phyloP scores from a whole-genome alignment of 1,140 invertebrate genomes.

The Dinoponera quadriceps region DNA sequence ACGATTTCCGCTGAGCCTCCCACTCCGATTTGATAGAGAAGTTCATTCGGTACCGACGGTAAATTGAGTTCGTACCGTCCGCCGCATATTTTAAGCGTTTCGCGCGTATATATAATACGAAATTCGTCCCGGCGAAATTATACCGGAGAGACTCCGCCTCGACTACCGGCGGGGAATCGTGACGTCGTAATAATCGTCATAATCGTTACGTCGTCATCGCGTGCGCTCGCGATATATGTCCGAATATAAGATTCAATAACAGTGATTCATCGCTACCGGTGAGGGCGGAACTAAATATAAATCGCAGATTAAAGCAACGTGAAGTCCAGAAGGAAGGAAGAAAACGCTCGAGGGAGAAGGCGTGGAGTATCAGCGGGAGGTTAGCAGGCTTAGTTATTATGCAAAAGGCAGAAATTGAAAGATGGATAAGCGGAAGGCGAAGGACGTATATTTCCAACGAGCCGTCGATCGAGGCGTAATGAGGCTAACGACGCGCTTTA shows the following conservation, averaged over 20 bases:
- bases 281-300: conserved; percentile 18
- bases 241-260: conserved; percentile 30
- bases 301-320: conserved; percentile 20
- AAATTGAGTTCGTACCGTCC: conserved; percentile 44
- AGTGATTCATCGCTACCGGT: background rate
- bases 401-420: background rate
- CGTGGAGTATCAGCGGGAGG: background rate
- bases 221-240: background rate
- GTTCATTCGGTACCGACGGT: conserved; percentile 44
- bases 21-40: conserved; percentile 28
- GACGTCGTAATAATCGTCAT: conserved; percentile 3
- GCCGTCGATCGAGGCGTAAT: background rate
- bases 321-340: background rate
- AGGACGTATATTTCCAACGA: background rate
- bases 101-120: conserved; percentile 27
- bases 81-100: conserved; percentile 49
- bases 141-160: background rate
- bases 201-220: conserved; percentile 48
- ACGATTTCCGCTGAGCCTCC: conserved; percentile 46
- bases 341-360: background rate
- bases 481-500: conserved; percentile 6
- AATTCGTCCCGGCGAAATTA: conserved; percentile 11
- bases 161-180: background rate
- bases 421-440: background rate
- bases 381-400: background rate